Percentiles rank a stretch among this genome's conserved stretches.
phyloP scores from a whole-genome alignment of 2,113 vertebrate genomes.

The Charina bottae region DNA sequence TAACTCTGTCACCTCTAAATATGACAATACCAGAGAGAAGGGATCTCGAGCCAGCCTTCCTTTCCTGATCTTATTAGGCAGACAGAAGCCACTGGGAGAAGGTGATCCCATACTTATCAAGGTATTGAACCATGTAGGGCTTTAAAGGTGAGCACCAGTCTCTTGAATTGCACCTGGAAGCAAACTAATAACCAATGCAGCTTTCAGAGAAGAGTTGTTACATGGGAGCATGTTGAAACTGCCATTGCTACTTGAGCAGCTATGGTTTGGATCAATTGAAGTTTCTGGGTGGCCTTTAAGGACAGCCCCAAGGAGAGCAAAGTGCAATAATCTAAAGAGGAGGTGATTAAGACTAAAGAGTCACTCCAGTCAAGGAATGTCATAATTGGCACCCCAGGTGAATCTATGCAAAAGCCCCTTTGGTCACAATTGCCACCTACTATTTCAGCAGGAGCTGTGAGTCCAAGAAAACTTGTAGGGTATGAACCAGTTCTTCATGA shows the following conservation, averaged over 20 bases:
- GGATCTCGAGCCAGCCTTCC: background rate
- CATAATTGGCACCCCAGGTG: background rate
- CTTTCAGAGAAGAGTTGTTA: background rate
- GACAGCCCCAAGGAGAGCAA: background rate
- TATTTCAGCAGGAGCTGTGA: background rate
- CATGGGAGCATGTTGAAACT: background rate
- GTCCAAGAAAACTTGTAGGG: background rate
- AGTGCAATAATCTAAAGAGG: background rate
- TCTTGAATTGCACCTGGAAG: background rate
- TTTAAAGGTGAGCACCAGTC: background rate
- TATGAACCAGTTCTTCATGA: background rate
- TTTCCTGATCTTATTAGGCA: background rate
- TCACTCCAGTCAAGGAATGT: background rate
- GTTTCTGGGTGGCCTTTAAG: background rate
- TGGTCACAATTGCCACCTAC: background rate
- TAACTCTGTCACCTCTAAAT: background rate
- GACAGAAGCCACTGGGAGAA: background rate
- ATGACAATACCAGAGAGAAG: background rate
- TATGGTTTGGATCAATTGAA: background rate
- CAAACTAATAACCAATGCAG: background rate
- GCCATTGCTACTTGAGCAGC: background rate
- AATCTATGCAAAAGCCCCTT: background rate
- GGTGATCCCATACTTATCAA: background rate
- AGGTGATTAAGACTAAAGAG: background rate
- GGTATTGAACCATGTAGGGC: background rate